Evolutionary conservation across 2,888 invertebrate genomes (phyloP), one percentile per base, ranked within the genome.

Genomic region (Galerucella nymphaeae): DNA sequence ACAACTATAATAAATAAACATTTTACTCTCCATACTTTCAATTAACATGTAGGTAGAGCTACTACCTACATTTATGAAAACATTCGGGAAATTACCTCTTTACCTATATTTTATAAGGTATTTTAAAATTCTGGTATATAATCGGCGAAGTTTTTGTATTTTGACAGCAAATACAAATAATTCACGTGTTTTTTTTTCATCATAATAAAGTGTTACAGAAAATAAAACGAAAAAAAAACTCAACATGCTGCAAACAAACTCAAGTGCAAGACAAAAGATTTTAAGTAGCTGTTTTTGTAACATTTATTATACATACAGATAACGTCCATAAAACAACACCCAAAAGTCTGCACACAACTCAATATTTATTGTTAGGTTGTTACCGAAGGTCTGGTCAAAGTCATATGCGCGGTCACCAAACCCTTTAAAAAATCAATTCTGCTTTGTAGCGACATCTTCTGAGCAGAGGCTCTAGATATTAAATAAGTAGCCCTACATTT

Each of bases 381-480:
- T 70, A 70, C 61, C 41, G 63, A 76, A 74, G 76, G 76, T 68
- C 76, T 72, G 64, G 59, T 76, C 70, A 72, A 74, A 76, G 74
- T 74, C 76, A 70, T 62, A 62, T 72, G 73, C 76, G 74, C 74
- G 68, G 5, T 66, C 55, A 53, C 23, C 6, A 58, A 58, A 58
- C 58, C 58, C 9, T 8, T 30, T 58, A 14, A n/a, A 58, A 58
- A 58, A 58, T 58, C 58, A 58, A 58, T 58, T 58, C 14, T 23
- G 10, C 13, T 30, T 58, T 58, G 30, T 58, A 23, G 58, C 58
- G 58, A 58, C 58, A 58, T 58, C 58, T 58, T 53, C 9, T 53
- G 16, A 10, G 16, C 18, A 53, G 16, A 1, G 9, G 30, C 30
- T 38, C 30, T 38, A 38, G 30, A 9, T 38, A 38, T 38, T 38